Evolutionary conservation across 2,888 invertebrate species (phyloP).

Genomic region (Unio delphinus): DNA sequence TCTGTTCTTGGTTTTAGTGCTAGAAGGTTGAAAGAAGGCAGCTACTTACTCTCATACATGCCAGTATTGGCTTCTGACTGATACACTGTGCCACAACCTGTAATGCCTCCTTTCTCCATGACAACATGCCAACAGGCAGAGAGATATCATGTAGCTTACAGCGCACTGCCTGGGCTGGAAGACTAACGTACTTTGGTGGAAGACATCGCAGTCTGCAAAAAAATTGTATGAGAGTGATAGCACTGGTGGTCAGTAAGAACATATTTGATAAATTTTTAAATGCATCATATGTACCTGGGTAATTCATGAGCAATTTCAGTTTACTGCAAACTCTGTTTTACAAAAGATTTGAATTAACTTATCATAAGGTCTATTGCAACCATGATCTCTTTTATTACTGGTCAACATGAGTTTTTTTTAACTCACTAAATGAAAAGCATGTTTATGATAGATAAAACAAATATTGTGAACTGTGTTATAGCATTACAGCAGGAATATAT

Average conservation of each 20-base stretch:
- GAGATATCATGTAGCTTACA: constrained; percentile 28
- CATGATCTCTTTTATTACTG: no score
- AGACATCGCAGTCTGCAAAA: constrained; percentile 40
- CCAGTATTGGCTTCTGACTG: constrained; percentile 25
- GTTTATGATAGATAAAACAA: background rate
- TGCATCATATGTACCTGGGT: background rate
- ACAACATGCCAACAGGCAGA: constrained; percentile 17
- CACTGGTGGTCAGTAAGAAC: background rate
- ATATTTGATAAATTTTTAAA: background rate
- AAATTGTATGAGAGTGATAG: background rate
- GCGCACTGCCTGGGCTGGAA: constrained; percentile 44
- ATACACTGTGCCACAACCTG: constrained; percentile 30
- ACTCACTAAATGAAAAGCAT: no score
- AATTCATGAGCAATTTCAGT: no score
- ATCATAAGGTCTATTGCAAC: no score
- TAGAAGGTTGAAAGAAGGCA: background rate
- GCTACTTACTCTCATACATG: constrained; percentile 36
- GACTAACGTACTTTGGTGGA: constrained; percentile 27
- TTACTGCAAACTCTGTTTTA: no score
- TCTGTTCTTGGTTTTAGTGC: no score
- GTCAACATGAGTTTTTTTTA: no score
- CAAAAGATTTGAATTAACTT: no score
- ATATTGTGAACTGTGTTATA: no score
- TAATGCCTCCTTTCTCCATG: constrained; percentile 41
- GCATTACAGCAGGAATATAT: no score